phyloP scores from a whole-genome alignment of 1,140 invertebrate genomes.

The Theocolax elegans region DNA sequence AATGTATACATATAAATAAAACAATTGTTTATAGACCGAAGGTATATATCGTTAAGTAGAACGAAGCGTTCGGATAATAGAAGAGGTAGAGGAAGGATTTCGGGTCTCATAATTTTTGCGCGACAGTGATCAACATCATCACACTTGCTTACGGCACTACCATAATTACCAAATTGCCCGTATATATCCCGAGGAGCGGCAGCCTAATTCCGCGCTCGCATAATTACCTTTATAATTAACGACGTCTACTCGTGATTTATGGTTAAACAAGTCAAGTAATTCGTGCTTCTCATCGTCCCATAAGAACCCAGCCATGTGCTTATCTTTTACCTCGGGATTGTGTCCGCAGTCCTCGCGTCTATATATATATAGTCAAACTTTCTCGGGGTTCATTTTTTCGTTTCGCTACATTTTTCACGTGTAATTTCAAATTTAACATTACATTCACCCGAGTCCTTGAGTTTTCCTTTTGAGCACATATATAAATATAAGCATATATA shows the following conservation, averaged over 20 bases:
- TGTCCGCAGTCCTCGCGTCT: background rate
- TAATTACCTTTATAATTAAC: constrained; percentile 43
- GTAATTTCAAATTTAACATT: background rate
- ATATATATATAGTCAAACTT: constrained; percentile 9
- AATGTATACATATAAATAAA: no score
- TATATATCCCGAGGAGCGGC: constrained; percentile 2
- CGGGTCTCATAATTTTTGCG: constrained; percentile 21
- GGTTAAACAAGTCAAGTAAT: constrained; percentile 18
- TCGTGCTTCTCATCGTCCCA: background rate
- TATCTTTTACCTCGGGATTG: constrained; percentile 13
- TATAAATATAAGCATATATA: no score
- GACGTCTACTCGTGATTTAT: constrained; percentile 30
- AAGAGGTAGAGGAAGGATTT: no score
- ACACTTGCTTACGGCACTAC: constrained; percentile 9
- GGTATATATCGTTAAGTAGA: no score
- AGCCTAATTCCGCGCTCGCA: constrained; percentile 21
- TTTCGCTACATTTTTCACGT: no score
- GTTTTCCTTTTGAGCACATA: no score
- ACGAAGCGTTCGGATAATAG: no score
- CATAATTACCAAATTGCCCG: constrained; percentile 39
- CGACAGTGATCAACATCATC: constrained; percentile 18
- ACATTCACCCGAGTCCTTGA: no score
- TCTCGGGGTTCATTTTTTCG: background rate
- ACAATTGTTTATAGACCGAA: no score
- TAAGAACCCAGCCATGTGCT: background rate